Evolutionary conservation across 2,797 vertebrate genomes (phyloP).

Genomic region (Pristis pectinata): DNA sequence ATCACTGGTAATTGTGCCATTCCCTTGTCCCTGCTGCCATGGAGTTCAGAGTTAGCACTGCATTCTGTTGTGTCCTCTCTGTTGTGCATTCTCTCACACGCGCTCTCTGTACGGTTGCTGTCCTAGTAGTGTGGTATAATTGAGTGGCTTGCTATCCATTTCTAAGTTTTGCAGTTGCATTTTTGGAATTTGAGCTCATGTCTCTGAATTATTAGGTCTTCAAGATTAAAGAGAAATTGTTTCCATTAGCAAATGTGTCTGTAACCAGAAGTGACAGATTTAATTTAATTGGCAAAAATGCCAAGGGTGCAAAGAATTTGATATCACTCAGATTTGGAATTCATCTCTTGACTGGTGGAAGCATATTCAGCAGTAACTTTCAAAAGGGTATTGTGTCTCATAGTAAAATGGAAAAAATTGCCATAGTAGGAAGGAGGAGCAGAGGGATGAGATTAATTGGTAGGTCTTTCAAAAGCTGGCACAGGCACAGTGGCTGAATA

Average conservation of each 20-base stretch:
- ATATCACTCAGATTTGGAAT: neutral
- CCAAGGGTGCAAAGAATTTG: neutral
- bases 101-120: no score
- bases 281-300: neutral
- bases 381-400: neutral
- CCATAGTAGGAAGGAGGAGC: neutral
- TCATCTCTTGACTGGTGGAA: neutral
- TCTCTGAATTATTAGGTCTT: neutral
- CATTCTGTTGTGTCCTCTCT: no score
- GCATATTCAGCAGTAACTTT: neutral
- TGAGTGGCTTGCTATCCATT: no score
- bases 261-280: neutral
- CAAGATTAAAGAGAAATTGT: neutral
- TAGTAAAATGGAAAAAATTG: neutral
- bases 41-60: no score
- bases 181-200: no score
- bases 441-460: neutral
- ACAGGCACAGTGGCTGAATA: neutral
- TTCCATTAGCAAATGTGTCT: neutral
- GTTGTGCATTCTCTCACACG: no score
- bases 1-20: no score
- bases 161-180: no score
- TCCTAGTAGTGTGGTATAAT: no score
- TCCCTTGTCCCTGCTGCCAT: no score
- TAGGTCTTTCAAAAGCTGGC: no score